Conservation (phyloP, 92 coral and sea anemone genomes). For the Palythoa heliodiscus region DNA sequence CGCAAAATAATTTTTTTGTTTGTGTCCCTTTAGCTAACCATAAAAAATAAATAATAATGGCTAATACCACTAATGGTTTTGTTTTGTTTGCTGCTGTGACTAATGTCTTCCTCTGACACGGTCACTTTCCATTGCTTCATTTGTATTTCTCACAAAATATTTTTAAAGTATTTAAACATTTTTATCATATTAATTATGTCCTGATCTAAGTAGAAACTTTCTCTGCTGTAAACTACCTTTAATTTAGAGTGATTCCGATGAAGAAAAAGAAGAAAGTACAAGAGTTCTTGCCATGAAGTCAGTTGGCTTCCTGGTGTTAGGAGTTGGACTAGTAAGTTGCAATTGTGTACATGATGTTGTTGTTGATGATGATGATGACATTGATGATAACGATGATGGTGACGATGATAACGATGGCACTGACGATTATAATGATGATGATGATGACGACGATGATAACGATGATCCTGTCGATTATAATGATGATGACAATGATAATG, state of each 20-base stretch:
- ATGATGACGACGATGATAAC: background rate
- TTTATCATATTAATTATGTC: background rate
- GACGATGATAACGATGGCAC: background rate
- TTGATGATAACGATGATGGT: background rate
- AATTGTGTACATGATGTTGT: background rate
- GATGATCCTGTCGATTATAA: background rate
- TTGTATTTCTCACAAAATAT: too few relatives aligned
- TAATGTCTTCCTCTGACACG: too few relatives aligned
- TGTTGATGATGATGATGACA: background rate
- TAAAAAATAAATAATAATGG: too few relatives aligned
- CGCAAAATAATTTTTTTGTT: too few relatives aligned
- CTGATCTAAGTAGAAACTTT: background rate
- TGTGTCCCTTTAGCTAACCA: too few relatives aligned
- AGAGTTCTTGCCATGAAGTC: constrained; percentile 74
- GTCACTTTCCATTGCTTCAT: too few relatives aligned
- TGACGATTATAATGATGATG: background rate
- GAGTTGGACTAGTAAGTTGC: constrained; percentile 95
- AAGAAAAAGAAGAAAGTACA: constrained; percentile 84
- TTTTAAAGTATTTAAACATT: background rate
- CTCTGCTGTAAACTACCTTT: background rate
- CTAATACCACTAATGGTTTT: too few relatives aligned
- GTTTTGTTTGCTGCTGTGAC: too few relatives aligned
- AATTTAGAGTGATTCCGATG: constrained; percentile 59
- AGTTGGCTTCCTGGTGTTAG: constrained; percentile 74
- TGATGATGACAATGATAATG: background rate